Evolutionary conservation across 2,888 invertebrate genomes (phyloP).

Genomic region (Dryobota labecula): DNA sequence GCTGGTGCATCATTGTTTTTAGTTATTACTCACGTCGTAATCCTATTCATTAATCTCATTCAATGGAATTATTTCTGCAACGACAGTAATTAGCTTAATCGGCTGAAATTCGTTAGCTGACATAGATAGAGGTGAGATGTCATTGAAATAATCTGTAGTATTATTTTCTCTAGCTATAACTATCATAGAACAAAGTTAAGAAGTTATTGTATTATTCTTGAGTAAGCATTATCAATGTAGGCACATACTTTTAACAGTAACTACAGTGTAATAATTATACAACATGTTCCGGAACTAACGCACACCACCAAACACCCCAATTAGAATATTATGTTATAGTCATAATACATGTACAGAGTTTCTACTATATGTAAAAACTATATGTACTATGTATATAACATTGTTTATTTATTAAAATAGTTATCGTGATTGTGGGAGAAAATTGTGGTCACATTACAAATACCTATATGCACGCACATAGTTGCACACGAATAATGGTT

Average conservation of each 20-base stretch:
- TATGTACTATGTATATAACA: too few species aligned
- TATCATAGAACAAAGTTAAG: conserved; percentile 5
- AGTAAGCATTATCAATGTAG: conserved; percentile 21
- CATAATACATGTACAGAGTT: too few species aligned
- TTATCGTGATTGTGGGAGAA: too few species aligned
- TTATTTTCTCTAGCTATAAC: background rate
- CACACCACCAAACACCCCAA: too few species aligned
- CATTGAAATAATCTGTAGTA: background rate
- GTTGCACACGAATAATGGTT: too few species aligned
- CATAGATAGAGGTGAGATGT: background rate
- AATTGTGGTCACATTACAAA: too few species aligned
- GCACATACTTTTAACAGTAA: conserved; percentile 10
- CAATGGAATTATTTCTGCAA: conserved; percentile 36
- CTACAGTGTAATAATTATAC: conserved; percentile 37
- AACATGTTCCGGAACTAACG: too few species aligned
- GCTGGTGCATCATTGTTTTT: conserved; percentile 60
- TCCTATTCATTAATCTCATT: conserved; percentile 56
- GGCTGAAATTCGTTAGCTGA: conserved; percentile 2
- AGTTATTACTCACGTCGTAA: conserved; percentile 55
- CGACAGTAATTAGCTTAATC: conserved; percentile 11
- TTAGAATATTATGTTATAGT: too few species aligned
- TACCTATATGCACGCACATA: too few species aligned
- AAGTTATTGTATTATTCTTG: background rate
- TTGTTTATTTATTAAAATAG: too few species aligned
- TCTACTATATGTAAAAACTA: too few species aligned